Conservation (phyloP, 2,113 vertebrate species). For the Girardinichthys multiradiatus region DNA sequence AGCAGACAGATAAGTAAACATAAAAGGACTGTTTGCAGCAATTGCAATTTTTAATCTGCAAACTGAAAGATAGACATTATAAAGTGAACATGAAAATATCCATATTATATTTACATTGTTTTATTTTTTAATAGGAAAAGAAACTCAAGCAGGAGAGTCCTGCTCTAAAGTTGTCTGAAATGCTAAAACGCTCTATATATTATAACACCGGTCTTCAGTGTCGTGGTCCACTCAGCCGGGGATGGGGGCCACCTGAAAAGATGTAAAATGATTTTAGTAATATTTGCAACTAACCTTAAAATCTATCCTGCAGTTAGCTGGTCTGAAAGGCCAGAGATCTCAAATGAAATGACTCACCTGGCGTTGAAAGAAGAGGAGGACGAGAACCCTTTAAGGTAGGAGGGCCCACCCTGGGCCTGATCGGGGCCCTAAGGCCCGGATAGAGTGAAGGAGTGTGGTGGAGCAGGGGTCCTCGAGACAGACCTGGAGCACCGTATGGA, state of each 20-base stretch:
- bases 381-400: constrained; percentile 67
- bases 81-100: neutral
- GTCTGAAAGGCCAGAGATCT: neutral
- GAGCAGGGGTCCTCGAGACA: constrained; percentile 53
- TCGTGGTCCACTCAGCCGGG: constrained; percentile 47
- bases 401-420: constrained; percentile 45
- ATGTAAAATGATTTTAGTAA: neutral
- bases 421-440: constrained; percentile 45
- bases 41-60: neutral
- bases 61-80: neutral
- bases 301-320: neutral
- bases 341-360: constrained; percentile 54
- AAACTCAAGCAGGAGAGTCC: neutral
- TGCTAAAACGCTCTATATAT: neutral
- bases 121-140: neutral
- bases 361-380: constrained; percentile 67
- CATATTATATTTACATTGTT: neutral
- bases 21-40: neutral
- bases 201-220: constrained; percentile 41
- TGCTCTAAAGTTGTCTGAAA: neutral
- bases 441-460: constrained; percentile 49
- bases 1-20: neutral
- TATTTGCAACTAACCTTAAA: neutral
- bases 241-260: constrained; percentile 47
- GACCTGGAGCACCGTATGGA: constrained; percentile 24